Percentiles rank a stretch among this genome's conserved stretches.
Evolutionary conservation across 2,888 invertebrate species (phyloP).

Genomic region (Heliconius erato): DNA sequence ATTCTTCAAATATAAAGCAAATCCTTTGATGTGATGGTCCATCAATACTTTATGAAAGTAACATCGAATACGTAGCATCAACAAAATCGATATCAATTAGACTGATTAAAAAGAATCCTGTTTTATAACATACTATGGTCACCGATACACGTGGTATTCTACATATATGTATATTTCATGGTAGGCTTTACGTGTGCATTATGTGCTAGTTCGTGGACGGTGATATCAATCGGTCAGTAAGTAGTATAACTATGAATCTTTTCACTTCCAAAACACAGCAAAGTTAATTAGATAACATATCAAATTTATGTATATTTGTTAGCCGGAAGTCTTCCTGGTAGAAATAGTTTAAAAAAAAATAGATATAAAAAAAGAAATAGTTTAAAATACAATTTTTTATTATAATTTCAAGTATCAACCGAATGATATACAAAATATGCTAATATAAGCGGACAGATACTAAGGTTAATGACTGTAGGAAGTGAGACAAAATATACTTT

Average conservation of each 20-base stretch:
- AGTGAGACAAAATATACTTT: neutral
- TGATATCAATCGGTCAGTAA: constrained; percentile 25
- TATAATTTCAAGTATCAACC: neutral
- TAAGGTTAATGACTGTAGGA: neutral
- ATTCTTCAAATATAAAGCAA: constrained; percentile 2
- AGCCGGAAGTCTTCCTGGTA: neutral
- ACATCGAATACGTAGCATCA: constrained; percentile 41
- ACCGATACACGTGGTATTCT: constrained; percentile 19
- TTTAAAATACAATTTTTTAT: neutral
- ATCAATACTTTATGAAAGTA: constrained; percentile 40
- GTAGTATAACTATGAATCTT: constrained; percentile 44
- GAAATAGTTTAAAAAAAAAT: neutral
- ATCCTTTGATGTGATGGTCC: neutral
- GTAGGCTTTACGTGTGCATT: constrained; percentile 30
- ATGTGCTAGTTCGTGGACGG: constrained; percentile 27
- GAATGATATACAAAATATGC: constrained; percentile 4
- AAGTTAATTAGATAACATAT: neutral
- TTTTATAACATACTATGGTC: constrained; percentile 39
- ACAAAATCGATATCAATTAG: constrained; percentile 49
- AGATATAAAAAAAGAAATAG: neutral
- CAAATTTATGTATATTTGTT: neutral
- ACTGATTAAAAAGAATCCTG: constrained; percentile 47
- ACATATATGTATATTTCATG: neutral
- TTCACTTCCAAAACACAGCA: neutral
- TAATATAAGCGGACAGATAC: constrained; percentile 4